Conservation (phyloP, 2,113 vertebrate species). For the Epinephelus lanceolatus region DNA sequence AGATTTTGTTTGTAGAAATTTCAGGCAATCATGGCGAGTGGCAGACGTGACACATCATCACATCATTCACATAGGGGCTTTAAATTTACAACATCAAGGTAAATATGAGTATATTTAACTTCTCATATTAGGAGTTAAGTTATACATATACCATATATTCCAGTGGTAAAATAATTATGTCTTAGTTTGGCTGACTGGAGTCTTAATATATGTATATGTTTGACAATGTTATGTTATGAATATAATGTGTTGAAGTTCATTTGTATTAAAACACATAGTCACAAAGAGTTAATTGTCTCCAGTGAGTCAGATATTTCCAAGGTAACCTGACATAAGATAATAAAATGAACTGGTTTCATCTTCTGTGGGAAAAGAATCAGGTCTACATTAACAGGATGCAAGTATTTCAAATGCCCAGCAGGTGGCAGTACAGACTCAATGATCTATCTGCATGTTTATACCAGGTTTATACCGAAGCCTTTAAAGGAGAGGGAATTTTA, state of each 20-base stretch:
- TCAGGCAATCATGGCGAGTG: neutral
- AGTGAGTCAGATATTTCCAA: neutral
- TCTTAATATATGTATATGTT: neutral
- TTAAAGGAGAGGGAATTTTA: neutral
- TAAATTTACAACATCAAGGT: neutral
- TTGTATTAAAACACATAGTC: conserved; percentile 6
- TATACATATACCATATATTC: neutral
- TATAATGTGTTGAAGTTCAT: neutral
- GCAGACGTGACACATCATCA: neutral
- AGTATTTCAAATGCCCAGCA: conserved; percentile 41
- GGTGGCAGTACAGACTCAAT: conserved; percentile 53
- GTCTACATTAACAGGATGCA: neutral
- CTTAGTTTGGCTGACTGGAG: neutral
- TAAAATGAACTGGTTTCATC: neutral
- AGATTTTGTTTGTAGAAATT: conserved; percentile 1
- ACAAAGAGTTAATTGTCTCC: neutral
- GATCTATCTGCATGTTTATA: neutral
- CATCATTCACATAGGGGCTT: neutral
- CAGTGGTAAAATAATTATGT: neutral
- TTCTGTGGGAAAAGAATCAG: neutral
- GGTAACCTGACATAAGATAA: neutral
- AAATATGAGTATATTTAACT: neutral
- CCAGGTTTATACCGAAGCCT: neutral
- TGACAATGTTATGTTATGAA: neutral
- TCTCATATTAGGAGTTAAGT: neutral